These are phyloP conservation scores for Nomada goodeniana DNA, from an alignment of 2,888 invertebrate species.

Conservation along the genomic window DNA sequence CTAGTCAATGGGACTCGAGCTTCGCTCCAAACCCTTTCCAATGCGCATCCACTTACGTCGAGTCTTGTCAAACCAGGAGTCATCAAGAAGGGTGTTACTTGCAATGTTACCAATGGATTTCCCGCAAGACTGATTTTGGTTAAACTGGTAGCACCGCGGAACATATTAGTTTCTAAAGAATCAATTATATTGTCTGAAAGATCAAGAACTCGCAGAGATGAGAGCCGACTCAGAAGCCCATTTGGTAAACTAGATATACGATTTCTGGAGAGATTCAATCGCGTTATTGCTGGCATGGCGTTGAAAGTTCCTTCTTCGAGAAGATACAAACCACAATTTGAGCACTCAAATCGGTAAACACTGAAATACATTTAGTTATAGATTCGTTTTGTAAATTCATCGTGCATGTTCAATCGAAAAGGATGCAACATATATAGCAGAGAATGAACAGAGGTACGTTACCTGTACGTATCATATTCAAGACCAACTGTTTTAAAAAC, in stretches of 20 bases:
- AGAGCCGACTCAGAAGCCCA: constrained; percentile 83
- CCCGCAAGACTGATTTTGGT: constrained; percentile 89
- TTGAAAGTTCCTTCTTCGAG: constrained; percentile 88
- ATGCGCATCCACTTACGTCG: constrained; percentile 89
- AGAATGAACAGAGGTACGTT: constrained; percentile 12
- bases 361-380: constrained; percentile 83
- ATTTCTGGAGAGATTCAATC: constrained; percentile 89
- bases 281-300: constrained; percentile 89
- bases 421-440: not conserved
- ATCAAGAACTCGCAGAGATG: constrained; percentile 89
- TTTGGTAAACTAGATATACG: constrained; percentile 74
- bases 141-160: constrained; percentile 88
- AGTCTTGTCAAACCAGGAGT: constrained; percentile 88
- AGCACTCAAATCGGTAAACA: constrained; percentile 90
- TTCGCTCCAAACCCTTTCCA: constrained; percentile 89
- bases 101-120: constrained; percentile 89
- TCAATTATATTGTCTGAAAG: constrained; percentile 89
- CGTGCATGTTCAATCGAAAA: too few species aligned
- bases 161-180: constrained; percentile 87
- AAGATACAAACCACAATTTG: constrained; percentile 89
- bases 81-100: constrained; percentile 88
- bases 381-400: not conserved
- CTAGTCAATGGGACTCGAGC: constrained; percentile 77
- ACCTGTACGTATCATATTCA: constrained; percentile 79
- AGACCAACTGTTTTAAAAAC: constrained; percentile 87